phyloP scores from a whole-genome alignment of 1,140 invertebrate genomes.

The Drosophila pruinosa region DNA sequence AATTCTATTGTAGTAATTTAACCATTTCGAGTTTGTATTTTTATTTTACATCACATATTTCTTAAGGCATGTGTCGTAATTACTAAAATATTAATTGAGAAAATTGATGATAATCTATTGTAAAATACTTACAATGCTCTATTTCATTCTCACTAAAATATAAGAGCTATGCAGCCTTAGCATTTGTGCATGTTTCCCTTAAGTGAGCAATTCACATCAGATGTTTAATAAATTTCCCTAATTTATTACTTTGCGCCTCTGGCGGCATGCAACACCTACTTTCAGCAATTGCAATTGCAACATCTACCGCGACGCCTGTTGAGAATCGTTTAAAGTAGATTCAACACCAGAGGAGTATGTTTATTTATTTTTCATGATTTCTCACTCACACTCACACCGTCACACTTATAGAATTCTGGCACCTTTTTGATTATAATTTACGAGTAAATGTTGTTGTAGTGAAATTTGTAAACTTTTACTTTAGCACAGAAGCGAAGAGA shows the following conservation, averaged over 20 bases:
- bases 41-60: too few species aligned
- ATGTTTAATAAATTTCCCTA: neutral
- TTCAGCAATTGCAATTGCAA: neutral
- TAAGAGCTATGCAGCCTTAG: neutral
- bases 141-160: neutral
- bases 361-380: slow-evolving; percentile 72
- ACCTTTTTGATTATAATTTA: slow-evolving; percentile 81
- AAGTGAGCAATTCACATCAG: neutral
- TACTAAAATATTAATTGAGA: too few species aligned
- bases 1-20: too few species aligned
- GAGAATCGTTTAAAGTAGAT: slow-evolving; percentile 50
- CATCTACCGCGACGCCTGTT: neutral
- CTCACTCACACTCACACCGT: slow-evolving; percentile 32
- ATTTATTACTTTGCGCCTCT: neutral
- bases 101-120: too few species aligned
- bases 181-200: neutral
- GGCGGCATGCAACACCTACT: slow-evolving; percentile 23
- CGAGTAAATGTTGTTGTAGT: slow-evolving; percentile 71
- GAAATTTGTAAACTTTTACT: slow-evolving; percentile 67
- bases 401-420: slow-evolving; percentile 53
- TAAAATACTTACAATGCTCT: too few species aligned
- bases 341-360: slow-evolving; percentile 38
- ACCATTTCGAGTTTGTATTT: too few species aligned
- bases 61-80: too few species aligned
- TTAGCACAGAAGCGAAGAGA: slow-evolving; percentile 23